Conservation (phyloP, 2,888 invertebrate species). For the Scrobipalpa atriplicella region DNA sequence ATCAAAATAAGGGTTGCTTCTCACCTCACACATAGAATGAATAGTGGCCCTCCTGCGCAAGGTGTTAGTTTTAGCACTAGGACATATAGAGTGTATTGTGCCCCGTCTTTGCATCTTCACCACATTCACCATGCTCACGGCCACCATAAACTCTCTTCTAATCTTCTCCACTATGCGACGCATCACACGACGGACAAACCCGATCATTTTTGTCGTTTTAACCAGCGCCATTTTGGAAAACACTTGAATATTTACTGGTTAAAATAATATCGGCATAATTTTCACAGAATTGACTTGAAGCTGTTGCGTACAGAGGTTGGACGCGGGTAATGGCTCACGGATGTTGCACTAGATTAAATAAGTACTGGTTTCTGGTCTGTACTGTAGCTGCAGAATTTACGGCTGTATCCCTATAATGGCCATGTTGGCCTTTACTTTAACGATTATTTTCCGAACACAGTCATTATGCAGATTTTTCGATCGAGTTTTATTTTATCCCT, state of each 20-base stretch:
- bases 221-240: background rate
- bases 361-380: conserved; percentile 22
- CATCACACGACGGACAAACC: conserved; percentile 64
- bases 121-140: conserved; percentile 45
- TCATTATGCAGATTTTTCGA: conserved; percentile 34
- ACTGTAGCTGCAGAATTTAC: conserved; percentile 34
- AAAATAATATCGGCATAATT: background rate
- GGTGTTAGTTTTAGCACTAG: conserved; percentile 34
- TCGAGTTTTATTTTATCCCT: conserved; percentile 23
- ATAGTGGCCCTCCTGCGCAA: conserved; percentile 60
- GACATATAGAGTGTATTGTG: conserved; percentile 61
- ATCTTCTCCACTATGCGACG: conserved; percentile 58
- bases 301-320: conserved; percentile 10
- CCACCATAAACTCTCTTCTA: conserved; percentile 54
- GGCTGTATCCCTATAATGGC: conserved; percentile 57
- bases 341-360: conserved; percentile 18
- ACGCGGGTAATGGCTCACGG: conserved; percentile 3
- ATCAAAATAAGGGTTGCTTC: conserved; percentile 31
- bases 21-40: conserved; percentile 72
- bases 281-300: conserved; percentile 3
- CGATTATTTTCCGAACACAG: conserved; percentile 37
- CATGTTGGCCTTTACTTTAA: conserved; percentile 42
- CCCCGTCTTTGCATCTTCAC: conserved; percentile 59
- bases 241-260: background rate
- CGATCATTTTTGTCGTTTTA: conserved; percentile 15